Base-by-base conservation (phyloP, 53 echinoderm and acorn worm species). In the Paracentrotus lividus region DNA sequence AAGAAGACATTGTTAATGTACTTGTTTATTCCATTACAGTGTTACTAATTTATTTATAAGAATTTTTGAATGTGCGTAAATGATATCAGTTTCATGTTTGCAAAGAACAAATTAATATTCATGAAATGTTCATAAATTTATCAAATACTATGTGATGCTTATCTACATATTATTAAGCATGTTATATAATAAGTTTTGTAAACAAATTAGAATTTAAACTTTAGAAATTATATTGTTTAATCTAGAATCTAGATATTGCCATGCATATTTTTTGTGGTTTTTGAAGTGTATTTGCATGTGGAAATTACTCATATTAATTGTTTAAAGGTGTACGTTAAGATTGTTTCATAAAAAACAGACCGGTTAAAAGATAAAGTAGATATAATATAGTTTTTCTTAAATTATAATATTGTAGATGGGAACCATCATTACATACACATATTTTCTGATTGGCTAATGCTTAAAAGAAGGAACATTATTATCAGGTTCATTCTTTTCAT, bases 61-160 rank as follows among this genome's bases (percentile, higher is more conserved):
- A n/a, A 20, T 47, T 45, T 47, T n/a, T n/a, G n/a, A 81, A 47
- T 81, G 81, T 76, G 20, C 3, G 42, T 40, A 23, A 15, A 10
- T 81, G 81, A 81, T 26, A n/a, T n/a, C 10, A 81, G n/a, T 81
- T 45, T 12, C 26, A 81, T 81, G 21, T 81, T 81, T 81, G 81
- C 81, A 81, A 81, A 81, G 81, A 81, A 49, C 81, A 81, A 81
- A 81, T 81, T 81, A 10, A 81, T 81, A 81, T 81, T 45, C 26
- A 81, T 2, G 36, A n/a, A 32, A 81, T n/a, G 8, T 81, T 81
- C 47, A 26, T n/a, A 45, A 81, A 47, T 81, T 45, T 81, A 45
- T 81, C n/a, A 47, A 42, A 81, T 45, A 47, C 26, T 47, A 81
- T 45, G 44, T 26, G 81, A 81, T 45, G 47, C n/a, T 81, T 81